Conservation (phyloP, 2,113 vertebrate genomes). For the Apodemus speciosus region DNA sequence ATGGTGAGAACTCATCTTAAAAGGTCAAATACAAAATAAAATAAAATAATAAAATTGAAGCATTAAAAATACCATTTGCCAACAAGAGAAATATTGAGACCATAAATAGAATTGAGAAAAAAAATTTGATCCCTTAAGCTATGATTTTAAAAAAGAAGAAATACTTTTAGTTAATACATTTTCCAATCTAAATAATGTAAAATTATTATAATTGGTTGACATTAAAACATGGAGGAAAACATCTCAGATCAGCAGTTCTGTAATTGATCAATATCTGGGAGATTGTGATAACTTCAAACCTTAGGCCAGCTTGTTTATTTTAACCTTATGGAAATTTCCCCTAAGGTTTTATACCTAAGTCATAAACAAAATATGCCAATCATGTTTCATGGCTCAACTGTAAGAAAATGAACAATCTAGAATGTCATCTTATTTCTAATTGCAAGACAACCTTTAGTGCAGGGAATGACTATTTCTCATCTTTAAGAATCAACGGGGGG, state of each 20-base stretch:
- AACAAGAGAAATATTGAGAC: conserved; percentile 30
- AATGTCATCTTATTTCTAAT: not conserved
- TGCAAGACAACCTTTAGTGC: not conserved
- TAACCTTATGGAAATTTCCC: not conserved
- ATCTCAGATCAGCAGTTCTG: not conserved
- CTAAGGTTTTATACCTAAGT: not conserved
- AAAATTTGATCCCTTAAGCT: not conserved
- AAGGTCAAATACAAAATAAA: not conserved
- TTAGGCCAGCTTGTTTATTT: not conserved
- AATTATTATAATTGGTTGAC: not conserved
- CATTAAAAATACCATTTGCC: not conserved
- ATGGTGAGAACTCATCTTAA: not conserved
- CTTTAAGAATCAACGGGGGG: not conserved
- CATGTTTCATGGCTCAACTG: not conserved
- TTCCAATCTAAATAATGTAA: conserved; percentile 40
- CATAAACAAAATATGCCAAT: not conserved
- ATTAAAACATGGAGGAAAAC: not conserved
- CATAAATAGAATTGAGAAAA: not conserved
- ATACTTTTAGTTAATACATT: not conserved
- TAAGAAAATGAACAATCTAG: conserved; percentile 1
- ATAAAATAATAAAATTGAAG: conserved; percentile 32
- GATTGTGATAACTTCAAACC: not conserved
- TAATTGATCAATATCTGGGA: not conserved
- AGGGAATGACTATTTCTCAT: not conserved
- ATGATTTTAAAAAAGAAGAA: not conserved